Evolutionary conservation across 2,797 vertebrate species (phyloP), one percentile per base, ranked within the genome.

Genomic region (Hyperoplus immaculatus): DNA sequence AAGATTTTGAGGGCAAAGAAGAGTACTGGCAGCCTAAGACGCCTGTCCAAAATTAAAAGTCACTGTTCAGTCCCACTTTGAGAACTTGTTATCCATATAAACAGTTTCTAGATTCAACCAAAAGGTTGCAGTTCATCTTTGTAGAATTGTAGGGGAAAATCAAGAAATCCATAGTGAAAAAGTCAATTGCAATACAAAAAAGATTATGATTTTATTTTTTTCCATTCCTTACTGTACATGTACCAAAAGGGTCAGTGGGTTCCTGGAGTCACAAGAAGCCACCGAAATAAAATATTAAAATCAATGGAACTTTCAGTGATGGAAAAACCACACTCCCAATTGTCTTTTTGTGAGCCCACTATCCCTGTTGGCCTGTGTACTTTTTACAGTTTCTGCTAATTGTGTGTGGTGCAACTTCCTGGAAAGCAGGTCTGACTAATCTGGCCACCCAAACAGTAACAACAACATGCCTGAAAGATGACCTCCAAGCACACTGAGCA

Each of bases 341-440:
- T 69, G 59, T 16, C 9, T 49, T 5, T 51, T 9, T n/a, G 13
- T 39, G 36, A 55, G 39, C 11, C 4, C 11, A 5, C 47, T 36
- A n/a, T 73, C 50, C 38, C 54, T 38, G 5, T 4, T 42, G 60
- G 18, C 16, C 39, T 50, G 38, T 54, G 58, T 45, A 53, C 55
- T 57, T 46, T 29, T 56, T 42, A 54, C 15, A 73, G 47, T 53
- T 74, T 36, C 6, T 36, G n/a, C 38, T 13, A n/a, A 57, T 53
- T 7, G 49, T 59, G 42, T 6, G 3, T 60, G n/a, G 43, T 55
- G 46, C 39, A 49, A 57, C 58, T 79, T 89, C 82, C 72, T 76
- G 80, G 77, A 89, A 84, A 78, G 74, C 77, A 54, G 16, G 38
- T 57, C 46, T 65, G 60, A 82, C 64, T 83, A 78, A 90, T 89